A percentile compares a stretch with the other conserved stretches of the same genome.
phyloP scores from a whole-genome alignment of 1,140 invertebrate genomes.

The Ceratina calcarata region DNA sequence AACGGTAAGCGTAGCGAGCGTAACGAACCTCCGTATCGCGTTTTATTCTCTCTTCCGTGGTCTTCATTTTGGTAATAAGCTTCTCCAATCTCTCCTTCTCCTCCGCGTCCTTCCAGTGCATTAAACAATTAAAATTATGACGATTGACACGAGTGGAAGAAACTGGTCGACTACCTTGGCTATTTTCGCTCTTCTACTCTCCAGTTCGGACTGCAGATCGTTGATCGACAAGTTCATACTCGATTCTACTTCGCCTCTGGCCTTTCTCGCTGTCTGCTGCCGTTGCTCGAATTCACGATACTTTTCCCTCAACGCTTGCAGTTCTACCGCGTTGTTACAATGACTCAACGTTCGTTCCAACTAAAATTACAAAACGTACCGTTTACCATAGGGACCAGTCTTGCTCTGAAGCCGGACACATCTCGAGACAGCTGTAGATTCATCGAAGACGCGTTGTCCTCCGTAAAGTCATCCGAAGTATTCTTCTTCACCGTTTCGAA shows the following conservation, averaged over 20 bases:
- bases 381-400: slow-evolving; percentile 84
- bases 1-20: neutral
- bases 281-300: slow-evolving; percentile 81
- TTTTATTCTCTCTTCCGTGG: slow-evolving; percentile 67
- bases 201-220: slow-evolving; percentile 70
- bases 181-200: slow-evolving; percentile 72
- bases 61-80: slow-evolving; percentile 66
- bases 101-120: slow-evolving; percentile 54
- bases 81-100: slow-evolving; percentile 58
- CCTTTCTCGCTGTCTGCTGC: slow-evolving; percentile 82
- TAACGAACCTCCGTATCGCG: slow-evolving; percentile 65
- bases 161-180: slow-evolving; percentile 76
- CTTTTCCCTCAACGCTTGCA: slow-evolving; percentile 82
- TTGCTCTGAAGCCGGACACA: slow-evolving; percentile 82
- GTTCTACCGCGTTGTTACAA: slow-evolving; percentile 74
- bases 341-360: neutral
- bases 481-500: slow-evolving; percentile 38
- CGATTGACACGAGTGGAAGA: neutral
- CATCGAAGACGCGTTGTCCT: slow-evolving; percentile 81
- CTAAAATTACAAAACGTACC: slow-evolving; percentile 64
- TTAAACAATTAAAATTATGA: slow-evolving; percentile 6
- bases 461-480: slow-evolving; percentile 82
- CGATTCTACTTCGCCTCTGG: slow-evolving; percentile 82
- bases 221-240: slow-evolving; percentile 82
- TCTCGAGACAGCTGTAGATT: slow-evolving; percentile 81